Base-by-base conservation (phyloP, 2,888 invertebrate genomes). In the Melolontha melolontha region DNA sequence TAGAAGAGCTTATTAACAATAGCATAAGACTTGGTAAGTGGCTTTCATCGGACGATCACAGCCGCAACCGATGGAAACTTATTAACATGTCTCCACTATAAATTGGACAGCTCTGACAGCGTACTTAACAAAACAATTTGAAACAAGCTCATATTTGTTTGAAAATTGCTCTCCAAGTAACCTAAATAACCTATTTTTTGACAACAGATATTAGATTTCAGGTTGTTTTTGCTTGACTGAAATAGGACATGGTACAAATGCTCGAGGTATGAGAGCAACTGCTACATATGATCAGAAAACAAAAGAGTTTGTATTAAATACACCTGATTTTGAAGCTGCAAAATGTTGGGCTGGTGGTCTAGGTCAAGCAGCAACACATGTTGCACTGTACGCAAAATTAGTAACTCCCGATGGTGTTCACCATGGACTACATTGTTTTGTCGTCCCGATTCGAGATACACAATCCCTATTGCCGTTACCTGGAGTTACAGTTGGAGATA, bases 191-290 rank as follows among this genome's bases (percentile, higher is more conserved):
- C n/a, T n/a, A n/a, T n/a, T n/a, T n/a, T n/a, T n/a, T n/a, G n/a
- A n/a, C n/a, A n/a, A n/a, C n/a, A n/a, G n/a, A n/a, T n/a, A n/a
- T n/a, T 66, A 90, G 84, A 86, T 89, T 65, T 77, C 86, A 72
- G 92, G 92, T 2, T 91, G 94, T 75, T 96, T 94, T 81, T 93
- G 94, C 0, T 81, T 97, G 50, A 97, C 97, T 0, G 97, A 97
- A 83, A 89, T 97, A 6, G 89, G 92, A 0, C 97, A 97, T 80
- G 97, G 97, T 0, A 95, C 94, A 27, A 97, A 97, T 81, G 93
- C 94, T 0, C 91, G 92, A 77, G 92, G 91, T 2, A 93, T 97
- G 92, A 87, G 92, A 75, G 96, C 96, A 0, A 91, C 90, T 0
- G 96, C 96, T 0, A 93, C 90, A 0, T 97, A 92, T 81, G 89